phyloP scores from a whole-genome alignment of 2,888 invertebrate species.

The Ectemnius lituratus region DNA sequence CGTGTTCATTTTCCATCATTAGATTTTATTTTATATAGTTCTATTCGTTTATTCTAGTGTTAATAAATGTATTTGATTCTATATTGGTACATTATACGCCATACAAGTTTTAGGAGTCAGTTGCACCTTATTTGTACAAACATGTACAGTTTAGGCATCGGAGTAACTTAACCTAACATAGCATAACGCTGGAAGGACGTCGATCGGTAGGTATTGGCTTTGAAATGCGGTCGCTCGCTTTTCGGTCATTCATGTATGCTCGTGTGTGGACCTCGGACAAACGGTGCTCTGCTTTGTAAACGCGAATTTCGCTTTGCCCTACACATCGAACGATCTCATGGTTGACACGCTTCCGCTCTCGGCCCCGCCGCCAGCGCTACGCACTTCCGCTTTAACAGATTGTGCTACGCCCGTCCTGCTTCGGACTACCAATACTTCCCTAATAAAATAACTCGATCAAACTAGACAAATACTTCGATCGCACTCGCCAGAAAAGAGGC shows the following conservation, averaged over 20 bases:
- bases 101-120: no score
- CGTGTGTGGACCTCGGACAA: constrained; percentile 62
- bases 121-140: no score
- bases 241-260: constrained; percentile 59
- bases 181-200: constrained; percentile 35
- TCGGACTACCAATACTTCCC: neutral
- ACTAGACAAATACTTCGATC: no score
- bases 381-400: constrained; percentile 41
- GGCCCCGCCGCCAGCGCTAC: constrained; percentile 52
- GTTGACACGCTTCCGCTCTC: constrained; percentile 54
- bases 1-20: no score
- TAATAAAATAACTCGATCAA: constrained; percentile 2
- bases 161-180: neutral
- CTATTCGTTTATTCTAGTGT: no score
- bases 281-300: constrained; percentile 65
- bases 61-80: no score
- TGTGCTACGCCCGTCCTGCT: constrained; percentile 26
- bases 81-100: no score
- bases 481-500: no score
- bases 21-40: no score
- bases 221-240: constrained; percentile 20
- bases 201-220: constrained; percentile 28
- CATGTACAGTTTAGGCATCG: no score
- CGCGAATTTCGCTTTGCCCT: constrained; percentile 57
- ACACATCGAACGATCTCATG: constrained; percentile 11